These are phyloP conservation scores for Cervus canadensis DNA, from an alignment of 2,113 vertebrate genomes.

Conservation along the genomic window DNA sequence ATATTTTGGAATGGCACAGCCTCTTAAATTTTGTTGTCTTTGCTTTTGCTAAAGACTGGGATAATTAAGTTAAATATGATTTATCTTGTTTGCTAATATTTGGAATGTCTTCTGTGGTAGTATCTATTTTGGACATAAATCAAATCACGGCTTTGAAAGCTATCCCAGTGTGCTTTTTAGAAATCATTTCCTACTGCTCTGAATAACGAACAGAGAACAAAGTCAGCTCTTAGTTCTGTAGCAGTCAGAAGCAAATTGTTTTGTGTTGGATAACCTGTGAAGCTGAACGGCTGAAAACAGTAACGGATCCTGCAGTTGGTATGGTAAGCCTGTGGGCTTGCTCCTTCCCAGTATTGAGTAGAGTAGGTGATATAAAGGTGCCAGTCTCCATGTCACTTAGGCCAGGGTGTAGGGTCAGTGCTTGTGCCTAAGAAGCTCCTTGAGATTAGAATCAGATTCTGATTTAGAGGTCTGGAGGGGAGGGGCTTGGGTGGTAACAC, in stretches of 20 bases:
- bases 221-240: neutral
- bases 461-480: neutral
- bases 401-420: neutral
- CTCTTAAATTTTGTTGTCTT: neutral
- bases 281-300: neutral
- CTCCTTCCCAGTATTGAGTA: neutral
- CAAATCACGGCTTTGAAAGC: neutral
- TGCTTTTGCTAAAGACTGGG: neutral
- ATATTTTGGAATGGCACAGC: neutral
- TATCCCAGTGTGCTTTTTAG: neutral
- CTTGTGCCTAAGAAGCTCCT: neutral
- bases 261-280: neutral
- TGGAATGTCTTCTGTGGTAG: neutral
- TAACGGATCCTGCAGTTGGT: neutral
- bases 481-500: neutral
- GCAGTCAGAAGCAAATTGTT: neutral
- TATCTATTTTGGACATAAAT: conserved; percentile 11
- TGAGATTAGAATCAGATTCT: neutral
- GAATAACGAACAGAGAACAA: neutral
- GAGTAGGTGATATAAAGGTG: neutral
- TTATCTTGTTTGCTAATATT: neutral
- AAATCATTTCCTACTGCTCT: neutral
- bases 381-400: neutral
- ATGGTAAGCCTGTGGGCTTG: neutral
- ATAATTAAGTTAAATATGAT: neutral